These are phyloP conservation scores for Psittacus erithacus DNA, from an alignment of 2,113 vertebrate genomes.

Conservation along the genomic window DNA sequence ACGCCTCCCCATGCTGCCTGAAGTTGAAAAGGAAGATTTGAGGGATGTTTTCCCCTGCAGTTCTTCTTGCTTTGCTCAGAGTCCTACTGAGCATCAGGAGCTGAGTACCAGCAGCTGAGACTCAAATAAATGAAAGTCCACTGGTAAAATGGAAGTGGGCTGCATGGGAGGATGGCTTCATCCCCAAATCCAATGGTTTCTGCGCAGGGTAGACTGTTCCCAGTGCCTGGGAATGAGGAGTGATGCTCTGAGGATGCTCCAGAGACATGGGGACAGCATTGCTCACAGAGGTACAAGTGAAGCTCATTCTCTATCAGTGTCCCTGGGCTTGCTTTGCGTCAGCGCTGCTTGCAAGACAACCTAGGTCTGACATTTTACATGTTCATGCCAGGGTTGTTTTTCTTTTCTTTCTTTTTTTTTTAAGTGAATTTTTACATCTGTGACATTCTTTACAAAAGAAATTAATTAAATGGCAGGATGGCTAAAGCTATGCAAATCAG, in stretches of 20 bases:
- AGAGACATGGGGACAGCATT: background rate
- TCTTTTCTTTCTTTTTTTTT: background rate
- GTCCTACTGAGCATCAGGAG: conserved; percentile 32
- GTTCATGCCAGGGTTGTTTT: background rate
- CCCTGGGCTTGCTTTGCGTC: background rate
- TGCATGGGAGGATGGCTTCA: background rate
- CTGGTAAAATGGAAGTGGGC: conserved; percentile 54
- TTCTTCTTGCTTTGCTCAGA: conserved; percentile 64
- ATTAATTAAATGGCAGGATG: conserved; percentile 57
- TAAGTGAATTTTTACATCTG: conserved; percentile 46
- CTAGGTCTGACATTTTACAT: background rate
- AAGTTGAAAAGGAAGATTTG: conserved; percentile 69
- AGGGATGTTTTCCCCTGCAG: conserved; percentile 60
- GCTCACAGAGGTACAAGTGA: background rate
- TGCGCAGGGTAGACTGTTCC: background rate
- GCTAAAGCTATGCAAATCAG: conserved; percentile 64
- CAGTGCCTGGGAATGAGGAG: background rate
- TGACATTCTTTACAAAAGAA: conserved; percentile 66
- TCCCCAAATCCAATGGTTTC: background rate
- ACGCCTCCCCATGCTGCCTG: conserved; percentile 42
- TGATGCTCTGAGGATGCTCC: background rate
- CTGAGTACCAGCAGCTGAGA: background rate
- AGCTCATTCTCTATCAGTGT: background rate
- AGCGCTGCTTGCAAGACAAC: background rate
- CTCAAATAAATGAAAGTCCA: conserved; percentile 46